Evolutionary conservation across 2,113 vertebrate genomes (phyloP), one percentile per base, ranked within the genome.

Genomic region (Bombycilla garrulus): DNA sequence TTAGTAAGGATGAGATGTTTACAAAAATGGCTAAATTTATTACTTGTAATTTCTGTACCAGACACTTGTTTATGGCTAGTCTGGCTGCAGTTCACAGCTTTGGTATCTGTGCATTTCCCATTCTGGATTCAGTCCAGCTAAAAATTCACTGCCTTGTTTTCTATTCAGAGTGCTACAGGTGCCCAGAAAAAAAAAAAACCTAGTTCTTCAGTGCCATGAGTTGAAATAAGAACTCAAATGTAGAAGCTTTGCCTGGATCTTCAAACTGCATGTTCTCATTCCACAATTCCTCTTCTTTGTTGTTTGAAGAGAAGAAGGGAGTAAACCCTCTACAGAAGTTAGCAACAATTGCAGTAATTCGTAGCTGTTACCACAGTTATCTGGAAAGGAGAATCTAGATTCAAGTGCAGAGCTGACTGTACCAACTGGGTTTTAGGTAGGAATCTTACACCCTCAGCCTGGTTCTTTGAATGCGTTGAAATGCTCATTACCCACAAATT

Each of bases 201-300:
- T 78, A 78, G 38, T 94, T 94, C 81, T 93, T 93, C 85, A 81
- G 94, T 97, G 97, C 97, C 96, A 97, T 95, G 94, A 92, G n/a
- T 64, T 91, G 72, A 84, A 94, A 91, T 22, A 83, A 67, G 50
- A 96, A 54, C 70, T 83, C 38, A 53, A 74, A 61, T 25, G 12
- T 12, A 71, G 72, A 38, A 66, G 44, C 54, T 92, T 84, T 92
- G 65, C 69, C 70, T 96, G 40, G 62, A 86, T 90, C 72, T 81
- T 95, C 22, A 81, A 91, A 84, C 61, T 70, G 42, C 35, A 11
- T 38, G n/a, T 66, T 83, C 50, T 88, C 11, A 53, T 95, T 84
- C 86, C 57, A 77, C 8, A 24, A 45, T 69, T 95, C 31, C 22
- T 81, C 11, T 84, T 93, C 40, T 48, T 86, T 58, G 18, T 86